Base-by-base conservation (phyloP, 2,113 vertebrate genomes). In the Brevimyrus niger region DNA sequence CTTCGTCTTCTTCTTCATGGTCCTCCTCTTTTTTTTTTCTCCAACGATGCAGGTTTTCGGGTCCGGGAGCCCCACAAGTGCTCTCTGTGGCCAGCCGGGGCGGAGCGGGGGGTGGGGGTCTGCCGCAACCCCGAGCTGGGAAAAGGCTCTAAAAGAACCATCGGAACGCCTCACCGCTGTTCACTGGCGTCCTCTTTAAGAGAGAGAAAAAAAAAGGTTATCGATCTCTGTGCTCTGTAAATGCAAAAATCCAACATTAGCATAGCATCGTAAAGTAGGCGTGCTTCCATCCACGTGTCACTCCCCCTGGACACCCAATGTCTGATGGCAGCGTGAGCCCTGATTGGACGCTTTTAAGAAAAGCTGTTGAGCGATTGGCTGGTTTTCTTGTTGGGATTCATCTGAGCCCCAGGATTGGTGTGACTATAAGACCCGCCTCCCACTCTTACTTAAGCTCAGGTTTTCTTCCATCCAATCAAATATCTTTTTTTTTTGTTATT, bases 111-210 rank as follows among this genome's bases (percentile, higher is more conserved):
- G 73, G 73, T 4, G 5, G 27, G 69, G 93, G 97, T 95, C 95
- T 96, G 95, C 95, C 96, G 95, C 89, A 94, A 95, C 95, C 96
- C 96, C 95, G 93, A 94, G 96, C 94, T 95, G 95, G 94, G 95
- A 95, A 92, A 94, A 93, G 92, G 94, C 80, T 96, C 97, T 99
- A 99, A 96, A 99, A 99, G 97, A 99, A 99, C 98, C 98, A 99
- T 95, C 98, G 96, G 95, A 99, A 99, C 89, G 98, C 98, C 96
- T 99, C 98, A 42, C 97, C 98, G 90, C 94, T 98, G 96, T 97
- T 98, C 95, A 99, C 97, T 93, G 97, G 98, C 94, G 98, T 98
- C 97, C 98, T 98, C 98, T 99, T 97, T 89, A 96, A 96, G 95
- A 94, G 95, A 94, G 92, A 97, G 94, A 95, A 94, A 96, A 94